Base-by-base conservation (phyloP, 1,140 invertebrate genomes). In the Cotesia typhae region DNA sequence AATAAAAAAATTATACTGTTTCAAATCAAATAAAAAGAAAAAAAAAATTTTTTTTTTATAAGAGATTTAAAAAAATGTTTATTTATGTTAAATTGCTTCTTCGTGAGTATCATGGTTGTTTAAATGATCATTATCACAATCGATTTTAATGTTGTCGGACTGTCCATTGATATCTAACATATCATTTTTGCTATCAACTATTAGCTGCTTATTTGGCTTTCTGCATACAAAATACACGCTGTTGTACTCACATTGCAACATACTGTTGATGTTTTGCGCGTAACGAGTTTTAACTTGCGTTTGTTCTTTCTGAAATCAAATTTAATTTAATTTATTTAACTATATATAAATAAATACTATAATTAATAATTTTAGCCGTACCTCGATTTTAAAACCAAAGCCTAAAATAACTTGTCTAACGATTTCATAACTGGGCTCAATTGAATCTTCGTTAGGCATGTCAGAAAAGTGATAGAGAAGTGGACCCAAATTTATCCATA, bases 401-500 rank as follows among this genome's bases (percentile, higher is more conserved):
- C 92, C 92, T 74, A 89, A 85, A 69, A 98, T 96, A 53, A 98
- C 93, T 55, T 93, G 89, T 75, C 91, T 88, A 0, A 99, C 85
- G 72, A 94, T 91, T 81, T 96, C 93, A 78, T 96, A 98, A 66
- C 94, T 94, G 0, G 98, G 95, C 85, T 99, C 98, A 74, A 99
- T 96, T 60, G 96, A 98, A 74, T 93, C 90, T 82, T 98, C 95
- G 60, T 93, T 93, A 36, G 91, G 90, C 81, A 96, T 91, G 80
- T 99, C 96, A 75, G 95, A 94, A 85, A 90, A 99, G 83, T 99
- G 98, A 85, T 99, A 99, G 1, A 99, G 85, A 55, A 99, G 84
- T 20, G 98, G 98, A 28, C 98, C 97, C 77, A 96, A 85, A 88
- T 96, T 97, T 70, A 97, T 91, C 95, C 95, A 96, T 73, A 93